A percentile compares a stretch with the other conserved stretches of the same genome.
Evolutionary conservation across 2,888 invertebrate species (phyloP).

Genomic region (Tridacna gigas): DNA sequence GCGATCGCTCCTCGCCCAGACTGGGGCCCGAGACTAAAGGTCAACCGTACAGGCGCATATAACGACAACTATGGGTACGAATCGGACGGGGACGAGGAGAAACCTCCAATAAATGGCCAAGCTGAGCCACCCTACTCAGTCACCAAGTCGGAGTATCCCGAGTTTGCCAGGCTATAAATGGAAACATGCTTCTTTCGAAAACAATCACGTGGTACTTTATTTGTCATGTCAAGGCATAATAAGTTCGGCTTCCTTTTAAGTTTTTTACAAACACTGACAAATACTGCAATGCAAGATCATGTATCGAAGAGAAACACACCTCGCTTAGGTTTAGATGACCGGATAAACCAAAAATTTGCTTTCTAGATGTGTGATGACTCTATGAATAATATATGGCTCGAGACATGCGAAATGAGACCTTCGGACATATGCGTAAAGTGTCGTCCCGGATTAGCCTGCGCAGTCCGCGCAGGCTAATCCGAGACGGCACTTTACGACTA

Average conservation of each 20-base stretch:
- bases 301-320: too few species aligned
- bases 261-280: background rate
- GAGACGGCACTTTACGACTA: too few species aligned
- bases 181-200: background rate
- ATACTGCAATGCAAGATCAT: background rate
- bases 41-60: constrained; percentile 65
- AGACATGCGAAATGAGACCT: too few species aligned
- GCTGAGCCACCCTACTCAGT: background rate
- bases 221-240: background rate
- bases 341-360: too few species aligned
- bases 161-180: constrained; percentile 21
- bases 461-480: too few species aligned
- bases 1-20: constrained; percentile 60
- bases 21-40: constrained; percentile 71
- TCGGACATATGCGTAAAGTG: too few species aligned
- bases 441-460: too few species aligned
- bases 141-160: background rate
- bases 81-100: constrained; percentile 36
- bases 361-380: too few species aligned
- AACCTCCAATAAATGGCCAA: constrained; percentile 7
- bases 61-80: constrained; percentile 55
- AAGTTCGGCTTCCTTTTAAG: background rate
- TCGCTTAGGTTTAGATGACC: too few species aligned
- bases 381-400: too few species aligned
- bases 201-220: background rate